These are phyloP conservation scores for Anastrepha obliqua DNA, from an alignment of 1,140 invertebrate species.

Conservation along the genomic window DNA sequence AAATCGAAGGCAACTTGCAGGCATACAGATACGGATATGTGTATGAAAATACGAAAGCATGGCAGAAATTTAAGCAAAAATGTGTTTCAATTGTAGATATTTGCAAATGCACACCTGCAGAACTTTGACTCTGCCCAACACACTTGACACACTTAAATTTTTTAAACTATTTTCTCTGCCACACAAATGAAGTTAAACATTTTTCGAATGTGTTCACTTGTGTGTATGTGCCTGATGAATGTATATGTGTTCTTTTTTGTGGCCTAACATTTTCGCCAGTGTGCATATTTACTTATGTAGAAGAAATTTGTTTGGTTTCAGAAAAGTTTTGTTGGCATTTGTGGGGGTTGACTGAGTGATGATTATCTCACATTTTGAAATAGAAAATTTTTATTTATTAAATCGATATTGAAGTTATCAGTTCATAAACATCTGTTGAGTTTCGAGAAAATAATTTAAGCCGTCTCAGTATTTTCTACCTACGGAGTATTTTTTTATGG, in stretches of 20 bases:
- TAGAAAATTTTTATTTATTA: too few relatives aligned
- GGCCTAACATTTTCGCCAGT: neutral
- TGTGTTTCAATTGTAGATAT: neutral
- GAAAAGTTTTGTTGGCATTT: neutral
- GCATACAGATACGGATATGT: neutral
- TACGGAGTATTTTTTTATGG: too few relatives aligned
- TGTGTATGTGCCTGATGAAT: neutral
- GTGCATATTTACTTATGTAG: neutral
- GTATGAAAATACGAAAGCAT: neutral
- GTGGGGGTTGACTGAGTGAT: neutral
- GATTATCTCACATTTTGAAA: too few relatives aligned
- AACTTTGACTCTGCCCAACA: neutral
- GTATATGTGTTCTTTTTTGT: too few relatives aligned
- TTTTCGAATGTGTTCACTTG: neutral
- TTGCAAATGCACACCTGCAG: neutral
- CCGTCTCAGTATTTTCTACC: too few relatives aligned
- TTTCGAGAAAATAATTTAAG: too few relatives aligned
- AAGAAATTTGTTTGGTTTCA: neutral
- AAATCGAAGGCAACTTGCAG: slow-evolving; percentile 14
- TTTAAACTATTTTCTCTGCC: neutral
- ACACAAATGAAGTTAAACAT: neutral
- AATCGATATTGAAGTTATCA: too few relatives aligned
- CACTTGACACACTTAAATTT: slow-evolving; percentile 1
- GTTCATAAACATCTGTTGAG: too few relatives aligned
- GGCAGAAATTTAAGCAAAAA: neutral